phyloP scores from a whole-genome alignment of 92 coral and sea anemone species.

The Umimayanthus kanabou region DNA sequence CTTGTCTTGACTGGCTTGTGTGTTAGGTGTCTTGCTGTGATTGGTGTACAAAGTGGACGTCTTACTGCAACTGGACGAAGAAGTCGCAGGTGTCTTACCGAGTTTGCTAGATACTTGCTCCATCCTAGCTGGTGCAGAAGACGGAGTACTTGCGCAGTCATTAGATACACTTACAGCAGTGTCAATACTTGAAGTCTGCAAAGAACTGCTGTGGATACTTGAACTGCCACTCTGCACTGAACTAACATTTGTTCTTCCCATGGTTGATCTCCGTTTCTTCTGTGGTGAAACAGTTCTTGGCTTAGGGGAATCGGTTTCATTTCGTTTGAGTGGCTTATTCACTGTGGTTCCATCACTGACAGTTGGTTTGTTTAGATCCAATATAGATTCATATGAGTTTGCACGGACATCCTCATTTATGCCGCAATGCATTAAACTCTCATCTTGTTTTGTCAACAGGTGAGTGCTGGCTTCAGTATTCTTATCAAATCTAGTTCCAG shows the following conservation, averaged over 20 bases:
- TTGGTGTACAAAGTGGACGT: not conserved
- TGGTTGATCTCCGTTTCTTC: constrained; percentile 3
- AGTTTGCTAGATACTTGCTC: not conserved
- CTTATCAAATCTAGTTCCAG: not conserved
- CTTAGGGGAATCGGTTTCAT: not conserved
- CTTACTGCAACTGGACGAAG: not conserved
- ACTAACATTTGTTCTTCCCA: not conserved
- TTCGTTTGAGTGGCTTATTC: constrained; percentile 6
- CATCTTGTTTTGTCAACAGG: not conserved
- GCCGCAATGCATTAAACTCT: not conserved
- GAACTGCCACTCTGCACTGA: not conserved
- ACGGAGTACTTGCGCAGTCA: not conserved
- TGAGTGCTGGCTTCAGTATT: not conserved
- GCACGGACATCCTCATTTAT: not conserved
- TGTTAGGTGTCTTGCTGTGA: constrained; percentile 2
- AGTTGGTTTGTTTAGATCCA: not conserved
- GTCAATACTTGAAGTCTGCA: not conserved
- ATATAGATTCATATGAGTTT: not conserved
- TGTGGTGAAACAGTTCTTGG: constrained; percentile 18
- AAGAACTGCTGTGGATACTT: not conserved
- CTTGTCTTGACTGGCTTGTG: not conserved
- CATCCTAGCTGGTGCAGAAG: not conserved
- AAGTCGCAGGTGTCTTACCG: not conserved
- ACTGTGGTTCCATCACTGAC: not conserved
- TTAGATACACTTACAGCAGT: not conserved